phyloP scores from a whole-genome alignment of 2,888 invertebrate genomes.

The Lasioglossum morio region DNA sequence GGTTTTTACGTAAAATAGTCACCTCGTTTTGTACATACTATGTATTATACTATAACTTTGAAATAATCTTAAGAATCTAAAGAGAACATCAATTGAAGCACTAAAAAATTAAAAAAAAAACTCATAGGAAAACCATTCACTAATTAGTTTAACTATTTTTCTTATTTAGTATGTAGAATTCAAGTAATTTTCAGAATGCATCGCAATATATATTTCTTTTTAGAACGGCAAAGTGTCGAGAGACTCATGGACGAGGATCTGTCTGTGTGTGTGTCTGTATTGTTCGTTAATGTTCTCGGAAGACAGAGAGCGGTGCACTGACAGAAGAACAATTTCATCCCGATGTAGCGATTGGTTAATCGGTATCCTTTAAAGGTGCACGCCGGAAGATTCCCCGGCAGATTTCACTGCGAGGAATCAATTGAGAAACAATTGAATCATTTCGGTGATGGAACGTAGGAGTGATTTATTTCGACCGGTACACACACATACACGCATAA shows the following conservation, averaged over 20 bases:
- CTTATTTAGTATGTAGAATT: too few species aligned
- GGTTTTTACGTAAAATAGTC: too few species aligned
- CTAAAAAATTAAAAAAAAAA: too few species aligned
- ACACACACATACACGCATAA: not conserved
- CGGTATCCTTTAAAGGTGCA: slow-evolving; percentile 1
- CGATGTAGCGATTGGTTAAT: slow-evolving; percentile 4
- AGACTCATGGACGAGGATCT: not conserved
- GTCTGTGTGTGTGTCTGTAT: not conserved
- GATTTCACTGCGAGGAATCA: not conserved
- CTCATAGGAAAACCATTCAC: too few species aligned
- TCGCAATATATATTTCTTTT: not conserved
- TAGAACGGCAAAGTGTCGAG: not conserved
- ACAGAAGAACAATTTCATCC: not conserved
- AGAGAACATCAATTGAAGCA: too few species aligned
- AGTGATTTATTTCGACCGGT: slow-evolving; percentile 14
- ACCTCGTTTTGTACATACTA: too few species aligned
- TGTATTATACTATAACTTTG: too few species aligned
- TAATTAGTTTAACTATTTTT: too few species aligned
- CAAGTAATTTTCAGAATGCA: not conserved
- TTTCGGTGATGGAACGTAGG: not conserved
- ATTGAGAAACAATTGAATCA: slow-evolving; percentile 9
- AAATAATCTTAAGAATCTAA: too few species aligned
- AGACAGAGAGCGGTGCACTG: not conserved
- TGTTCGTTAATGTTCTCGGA: not conserved
- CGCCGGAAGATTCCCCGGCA: not conserved